Evolutionary conservation across 2,888 invertebrate genomes (phyloP).

Genomic region (Xanthia icteritia): DNA sequence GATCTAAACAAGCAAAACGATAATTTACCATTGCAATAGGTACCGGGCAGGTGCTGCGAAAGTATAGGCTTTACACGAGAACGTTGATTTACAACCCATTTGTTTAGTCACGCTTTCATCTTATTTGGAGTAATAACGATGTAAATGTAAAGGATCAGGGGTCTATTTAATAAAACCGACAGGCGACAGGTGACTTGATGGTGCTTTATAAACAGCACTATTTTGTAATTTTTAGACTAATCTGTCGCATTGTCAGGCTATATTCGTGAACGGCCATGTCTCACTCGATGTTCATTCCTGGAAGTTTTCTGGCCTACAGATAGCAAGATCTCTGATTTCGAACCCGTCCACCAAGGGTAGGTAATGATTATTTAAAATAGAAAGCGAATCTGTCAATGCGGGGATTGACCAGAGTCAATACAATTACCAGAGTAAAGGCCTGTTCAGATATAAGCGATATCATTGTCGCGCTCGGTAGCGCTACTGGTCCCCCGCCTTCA

Average conservation of each 20-base stretch:
- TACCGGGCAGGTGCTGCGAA: constrained; percentile 74
- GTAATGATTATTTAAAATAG: too few relatives aligned
- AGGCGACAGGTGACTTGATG: background rate
- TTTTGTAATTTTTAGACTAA: background rate
- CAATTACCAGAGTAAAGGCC: too few relatives aligned
- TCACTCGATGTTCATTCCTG: background rate
- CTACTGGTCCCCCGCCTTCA: too few relatives aligned
- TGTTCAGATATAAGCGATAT: too few relatives aligned
- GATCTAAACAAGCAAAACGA: constrained; percentile 76
- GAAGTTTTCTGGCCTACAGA: background rate
- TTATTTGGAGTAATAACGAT: constrained; percentile 35
- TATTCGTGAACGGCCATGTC: too few relatives aligned
- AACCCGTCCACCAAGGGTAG: background rate
- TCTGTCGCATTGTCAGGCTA: background rate
- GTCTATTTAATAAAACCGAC: background rate
- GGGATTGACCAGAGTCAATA: too few relatives aligned
- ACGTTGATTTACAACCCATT: constrained; percentile 58
- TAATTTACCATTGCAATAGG: constrained; percentile 75
- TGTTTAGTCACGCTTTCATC: constrained; percentile 55
- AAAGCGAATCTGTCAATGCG: too few relatives aligned
- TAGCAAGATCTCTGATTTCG: background rate
- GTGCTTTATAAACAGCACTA: background rate
- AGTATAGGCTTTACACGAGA: constrained; percentile 68
- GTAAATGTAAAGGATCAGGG: background rate
- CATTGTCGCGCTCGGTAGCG: too few relatives aligned